phyloP scores from a whole-genome alignment of 1,140 invertebrate genomes.

The Drosophila sturtevanti region DNA sequence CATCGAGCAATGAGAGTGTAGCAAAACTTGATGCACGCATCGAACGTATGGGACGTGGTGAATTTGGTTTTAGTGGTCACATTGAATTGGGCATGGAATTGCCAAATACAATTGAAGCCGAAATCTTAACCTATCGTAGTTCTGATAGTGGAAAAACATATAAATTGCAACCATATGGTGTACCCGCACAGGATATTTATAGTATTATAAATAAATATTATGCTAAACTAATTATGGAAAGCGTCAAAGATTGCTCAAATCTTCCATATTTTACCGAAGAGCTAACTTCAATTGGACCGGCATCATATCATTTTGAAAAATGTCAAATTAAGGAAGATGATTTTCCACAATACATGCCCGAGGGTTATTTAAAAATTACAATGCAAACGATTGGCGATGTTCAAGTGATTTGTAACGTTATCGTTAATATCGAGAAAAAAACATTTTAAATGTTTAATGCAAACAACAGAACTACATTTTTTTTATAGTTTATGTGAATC shows the following conservation, averaged over 20 bases:
- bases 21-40: neutral
- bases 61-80: slow-evolving; percentile 18
- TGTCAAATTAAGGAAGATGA: slow-evolving; percentile 25
- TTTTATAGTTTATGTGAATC: too few species aligned
- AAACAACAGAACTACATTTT: too few species aligned
- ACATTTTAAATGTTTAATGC: neutral
- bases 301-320: neutral
- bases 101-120: neutral
- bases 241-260: slow-evolving; percentile 28
- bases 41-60: slow-evolving; percentile 29
- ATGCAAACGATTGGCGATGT: slow-evolving; percentile 12
- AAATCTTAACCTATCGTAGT: slow-evolving; percentile 31
- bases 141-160: slow-evolving; percentile 22
- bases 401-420: neutral
- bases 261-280: slow-evolving; percentile 29
- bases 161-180: slow-evolving; percentile 24
- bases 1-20: neutral
- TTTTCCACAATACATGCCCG: slow-evolving; percentile 26
- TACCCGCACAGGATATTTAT: neutral
- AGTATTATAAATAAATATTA: slow-evolving; percentile 22
- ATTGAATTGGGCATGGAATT: neutral
- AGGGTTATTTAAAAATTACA: slow-evolving; percentile 25
- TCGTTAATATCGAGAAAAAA: slow-evolving; percentile 20
- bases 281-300: neutral
- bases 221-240: slow-evolving; percentile 33